Conservation (phyloP, 2,113 vertebrate species). For the Ceyx melanurus region DNA sequence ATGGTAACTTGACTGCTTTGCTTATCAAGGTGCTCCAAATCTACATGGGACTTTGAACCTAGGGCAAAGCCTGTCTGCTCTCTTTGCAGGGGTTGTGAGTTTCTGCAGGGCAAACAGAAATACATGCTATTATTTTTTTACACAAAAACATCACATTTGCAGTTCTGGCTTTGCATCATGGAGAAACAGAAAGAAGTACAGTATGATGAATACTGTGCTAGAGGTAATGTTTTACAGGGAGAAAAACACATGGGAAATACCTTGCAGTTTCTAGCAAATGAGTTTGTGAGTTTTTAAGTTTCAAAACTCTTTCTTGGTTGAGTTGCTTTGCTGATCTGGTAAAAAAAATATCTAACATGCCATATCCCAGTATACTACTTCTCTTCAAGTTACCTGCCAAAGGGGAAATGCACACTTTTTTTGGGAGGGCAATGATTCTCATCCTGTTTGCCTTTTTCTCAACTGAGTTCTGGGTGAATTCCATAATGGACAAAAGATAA, state of each 20-base stretch:
- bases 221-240: neutral
- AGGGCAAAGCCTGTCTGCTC: neutral
- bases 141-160: neutral
- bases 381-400: fast-evolving
- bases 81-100: neutral
- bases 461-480: neutral
- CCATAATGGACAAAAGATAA: neutral
- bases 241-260: neutral
- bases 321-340: neutral
- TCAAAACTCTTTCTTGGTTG: neutral
- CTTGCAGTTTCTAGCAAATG: neutral
- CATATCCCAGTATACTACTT: neutral
- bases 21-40: neutral
- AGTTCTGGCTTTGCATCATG: neutral
- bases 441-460: neutral
- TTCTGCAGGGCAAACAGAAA: neutral
- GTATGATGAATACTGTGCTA: neutral
- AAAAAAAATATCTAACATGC: neutral
- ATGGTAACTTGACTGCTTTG: neutral
- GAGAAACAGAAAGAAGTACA: neutral
- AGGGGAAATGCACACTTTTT: neutral
- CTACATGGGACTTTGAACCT: neutral
- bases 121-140: neutral
- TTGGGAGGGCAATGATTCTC: neutral
- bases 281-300: neutral